Percentiles rank a stretch among this genome's conserved stretches.
Evolutionary conservation across 2,888 invertebrate genomes (phyloP).

Genomic region (Xestoiulus laeticollis): DNA sequence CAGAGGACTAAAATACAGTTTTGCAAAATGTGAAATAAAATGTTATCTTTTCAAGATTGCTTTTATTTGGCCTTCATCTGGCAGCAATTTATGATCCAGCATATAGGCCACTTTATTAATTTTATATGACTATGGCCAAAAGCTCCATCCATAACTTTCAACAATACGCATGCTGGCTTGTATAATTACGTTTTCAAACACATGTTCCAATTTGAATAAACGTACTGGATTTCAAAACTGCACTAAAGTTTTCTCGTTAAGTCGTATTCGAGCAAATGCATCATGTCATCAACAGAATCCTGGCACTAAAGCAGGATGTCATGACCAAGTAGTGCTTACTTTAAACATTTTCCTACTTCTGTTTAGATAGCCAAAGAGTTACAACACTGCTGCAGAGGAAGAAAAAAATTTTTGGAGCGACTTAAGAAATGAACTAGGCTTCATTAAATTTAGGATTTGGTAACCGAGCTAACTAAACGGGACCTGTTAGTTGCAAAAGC

Average conservation of each 20-base stretch:
- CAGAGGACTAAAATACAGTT: too few species aligned
- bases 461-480: constrained; percentile 5
- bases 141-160: neutral
- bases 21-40: too few species aligned
- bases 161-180: neutral
- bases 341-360: neutral
- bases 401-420: constrained; percentile 21
- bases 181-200: neutral
- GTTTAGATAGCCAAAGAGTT: neutral
- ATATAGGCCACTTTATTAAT: neutral
- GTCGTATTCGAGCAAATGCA: neutral
- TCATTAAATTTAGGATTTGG: constrained; percentile 16
- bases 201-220: constrained; percentile 12
- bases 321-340: constrained; percentile 2
- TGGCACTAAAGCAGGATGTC: neutral
- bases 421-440: constrained; percentile 21
- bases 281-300: neutral
- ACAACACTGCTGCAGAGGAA: neutral
- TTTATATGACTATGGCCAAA: too few species aligned
- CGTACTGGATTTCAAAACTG: neutral
- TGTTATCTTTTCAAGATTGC: too few species aligned
- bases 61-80: too few species aligned
- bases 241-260: neutral
- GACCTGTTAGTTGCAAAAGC: neutral
- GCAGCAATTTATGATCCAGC: neutral